Evolutionary conservation across 2,113 vertebrate species (phyloP).

Genomic region (Ceyx margarethae): DNA sequence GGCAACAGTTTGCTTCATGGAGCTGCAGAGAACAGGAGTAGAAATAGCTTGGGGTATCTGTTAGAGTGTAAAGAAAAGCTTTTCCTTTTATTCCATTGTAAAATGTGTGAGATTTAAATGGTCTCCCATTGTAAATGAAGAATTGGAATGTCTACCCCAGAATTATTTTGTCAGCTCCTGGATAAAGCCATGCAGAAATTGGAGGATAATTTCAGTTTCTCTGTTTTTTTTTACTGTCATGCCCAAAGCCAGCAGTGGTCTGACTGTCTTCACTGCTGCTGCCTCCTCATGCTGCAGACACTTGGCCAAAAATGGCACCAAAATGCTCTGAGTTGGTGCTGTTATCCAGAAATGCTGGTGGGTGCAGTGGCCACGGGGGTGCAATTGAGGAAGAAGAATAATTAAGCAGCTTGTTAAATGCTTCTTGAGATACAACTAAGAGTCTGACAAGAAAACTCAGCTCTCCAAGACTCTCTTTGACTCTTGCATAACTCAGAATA

Average conservation of each 20-base stretch:
- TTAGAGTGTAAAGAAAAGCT: neutral
- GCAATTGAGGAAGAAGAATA: neutral
- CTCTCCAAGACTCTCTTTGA: neutral
- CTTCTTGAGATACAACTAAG: neutral
- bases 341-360: neutral
- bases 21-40: neutral
- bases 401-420: neutral
- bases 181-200: neutral
- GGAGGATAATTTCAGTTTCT: conserved; percentile 2
- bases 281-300: neutral
- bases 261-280: neutral
- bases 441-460: neutral
- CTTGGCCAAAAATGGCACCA: neutral
- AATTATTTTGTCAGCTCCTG: conserved; percentile 10
- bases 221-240: neutral
- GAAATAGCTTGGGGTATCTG: neutral
- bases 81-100: neutral
- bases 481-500: neutral
- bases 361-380: neutral
- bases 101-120: neutral
- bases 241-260: neutral
- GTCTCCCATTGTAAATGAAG: neutral
- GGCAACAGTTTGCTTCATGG: neutral
- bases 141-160: conserved; percentile 13
- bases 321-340: neutral